These are phyloP conservation scores for Coreius guichenoti DNA, from an alignment of 2,797 vertebrate genomes.

Conservation along the genomic window DNA sequence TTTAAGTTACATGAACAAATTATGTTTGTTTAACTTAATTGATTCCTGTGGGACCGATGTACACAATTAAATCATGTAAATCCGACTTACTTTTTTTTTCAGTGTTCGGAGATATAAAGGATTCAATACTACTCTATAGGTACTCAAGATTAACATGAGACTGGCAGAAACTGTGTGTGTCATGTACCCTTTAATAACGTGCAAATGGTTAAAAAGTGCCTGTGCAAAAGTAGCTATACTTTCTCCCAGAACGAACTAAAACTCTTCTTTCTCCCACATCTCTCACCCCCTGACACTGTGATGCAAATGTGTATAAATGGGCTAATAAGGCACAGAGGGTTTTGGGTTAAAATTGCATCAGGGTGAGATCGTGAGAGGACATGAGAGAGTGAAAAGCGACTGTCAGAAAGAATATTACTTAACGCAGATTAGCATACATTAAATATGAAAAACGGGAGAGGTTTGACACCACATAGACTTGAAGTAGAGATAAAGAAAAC, in stretches of 20 bases:
- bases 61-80: too few species aligned
- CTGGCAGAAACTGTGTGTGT: too few species aligned
- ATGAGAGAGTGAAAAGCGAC: slow-evolving; percentile 44
- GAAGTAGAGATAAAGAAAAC: slow-evolving; percentile 38
- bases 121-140: too few species aligned
- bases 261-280: slow-evolving; percentile 33
- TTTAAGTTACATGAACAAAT: too few species aligned
- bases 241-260: slow-evolving; percentile 11
- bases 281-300: slow-evolving; percentile 12
- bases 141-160: too few species aligned
- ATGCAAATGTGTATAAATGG: slow-evolving; percentile 57
- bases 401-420: slow-evolving; percentile 50
- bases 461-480: slow-evolving; percentile 36
- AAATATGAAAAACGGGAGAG: slow-evolving; percentile 35
- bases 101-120: too few species aligned
- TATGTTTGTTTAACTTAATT: too few species aligned
- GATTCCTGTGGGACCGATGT: too few species aligned
- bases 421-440: slow-evolving; percentile 53
- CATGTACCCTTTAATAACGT: not conserved
- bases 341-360: slow-evolving; percentile 32
- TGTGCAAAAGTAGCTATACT: not conserved
- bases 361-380: slow-evolving; percentile 41
- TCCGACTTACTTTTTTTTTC: too few species aligned
- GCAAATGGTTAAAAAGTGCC: not conserved
- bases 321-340: slow-evolving; percentile 38